These are phyloP conservation scores for Ostrea denselamellosa DNA, from an alignment of 1,140 invertebrate species.

Conservation along the genomic window DNA sequence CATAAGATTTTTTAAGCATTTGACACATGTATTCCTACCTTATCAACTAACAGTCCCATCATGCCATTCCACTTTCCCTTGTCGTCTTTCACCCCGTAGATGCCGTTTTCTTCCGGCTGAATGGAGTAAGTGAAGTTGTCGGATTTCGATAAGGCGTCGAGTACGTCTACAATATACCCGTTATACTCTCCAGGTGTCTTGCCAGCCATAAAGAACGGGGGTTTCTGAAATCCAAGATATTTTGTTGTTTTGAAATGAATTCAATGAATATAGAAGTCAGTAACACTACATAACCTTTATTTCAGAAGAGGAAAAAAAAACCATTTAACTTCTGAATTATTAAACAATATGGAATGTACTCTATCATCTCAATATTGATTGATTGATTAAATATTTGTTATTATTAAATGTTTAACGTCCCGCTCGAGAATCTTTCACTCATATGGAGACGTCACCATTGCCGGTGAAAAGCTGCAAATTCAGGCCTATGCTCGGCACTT, in stretches of 20 bases:
- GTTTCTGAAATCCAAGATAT: not conserved
- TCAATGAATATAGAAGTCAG: not conserved
- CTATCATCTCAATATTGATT: too few species aligned
- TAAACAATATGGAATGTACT: too few species aligned
- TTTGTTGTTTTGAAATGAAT: not conserved
- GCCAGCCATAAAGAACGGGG: not conserved
- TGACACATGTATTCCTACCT: not conserved
- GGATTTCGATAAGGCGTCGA: not conserved
- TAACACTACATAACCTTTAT: too few species aligned
- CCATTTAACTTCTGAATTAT: too few species aligned
- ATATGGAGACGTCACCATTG: too few species aligned
- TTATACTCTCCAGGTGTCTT: not conserved
- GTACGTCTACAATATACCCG: not conserved
- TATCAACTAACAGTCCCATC: slow-evolving; percentile 3
- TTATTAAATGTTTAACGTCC: too few species aligned
- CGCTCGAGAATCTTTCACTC: too few species aligned
- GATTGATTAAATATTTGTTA: too few species aligned
- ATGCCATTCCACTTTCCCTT: slow-evolving; percentile 31
- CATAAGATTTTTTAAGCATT: too few species aligned
- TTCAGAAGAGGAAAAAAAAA: too few species aligned
- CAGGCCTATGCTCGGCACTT: too few species aligned
- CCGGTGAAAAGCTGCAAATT: too few species aligned
- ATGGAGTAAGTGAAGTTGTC: not conserved
- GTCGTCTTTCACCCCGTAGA: slow-evolving; percentile 3
- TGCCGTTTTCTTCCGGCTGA: not conserved